A percentile compares a stretch with the other conserved stretches of the same genome.
phyloP scores from a whole-genome alignment of 2,113 vertebrate species.

The Cephalopterus ornatus region DNA sequence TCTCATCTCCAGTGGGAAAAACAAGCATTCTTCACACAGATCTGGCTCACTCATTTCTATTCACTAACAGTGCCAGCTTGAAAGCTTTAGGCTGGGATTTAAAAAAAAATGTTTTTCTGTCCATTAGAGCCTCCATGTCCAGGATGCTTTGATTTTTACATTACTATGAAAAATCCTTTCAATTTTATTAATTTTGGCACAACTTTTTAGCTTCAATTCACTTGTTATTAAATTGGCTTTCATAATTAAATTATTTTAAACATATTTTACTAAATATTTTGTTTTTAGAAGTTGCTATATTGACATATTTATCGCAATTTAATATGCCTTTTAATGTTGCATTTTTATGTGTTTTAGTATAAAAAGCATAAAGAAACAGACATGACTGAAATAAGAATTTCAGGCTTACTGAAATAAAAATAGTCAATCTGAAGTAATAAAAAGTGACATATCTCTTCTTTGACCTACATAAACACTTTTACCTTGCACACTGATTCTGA shows the following conservation, averaged over 20 bases:
- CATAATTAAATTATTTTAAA: neutral
- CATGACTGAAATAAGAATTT: neutral
- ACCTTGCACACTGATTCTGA: neutral
- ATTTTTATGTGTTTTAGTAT: neutral
- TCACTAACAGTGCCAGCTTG: neutral
- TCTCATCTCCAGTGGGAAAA: neutral
- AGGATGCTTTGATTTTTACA: neutral
- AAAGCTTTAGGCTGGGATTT: neutral
- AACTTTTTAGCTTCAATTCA: neutral
- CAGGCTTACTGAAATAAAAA: neutral
- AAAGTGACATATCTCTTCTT: neutral
- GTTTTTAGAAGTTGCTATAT: neutral
- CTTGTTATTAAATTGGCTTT: neutral
- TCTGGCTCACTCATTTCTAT: neutral
- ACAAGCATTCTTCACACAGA: neutral
- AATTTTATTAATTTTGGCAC: neutral
- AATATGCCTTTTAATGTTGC: neutral
- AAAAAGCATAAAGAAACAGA: neutral
- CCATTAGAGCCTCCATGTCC: neutral
- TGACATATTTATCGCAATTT: neutral
- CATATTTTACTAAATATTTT: neutral
- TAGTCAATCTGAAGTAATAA: neutral
- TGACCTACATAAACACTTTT: neutral
- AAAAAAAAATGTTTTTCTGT: neutral
- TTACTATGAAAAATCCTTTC: neutral